Evolutionary conservation across 2,113 vertebrate genomes (phyloP).

Genomic region (Pogonocichla stellata): DNA sequence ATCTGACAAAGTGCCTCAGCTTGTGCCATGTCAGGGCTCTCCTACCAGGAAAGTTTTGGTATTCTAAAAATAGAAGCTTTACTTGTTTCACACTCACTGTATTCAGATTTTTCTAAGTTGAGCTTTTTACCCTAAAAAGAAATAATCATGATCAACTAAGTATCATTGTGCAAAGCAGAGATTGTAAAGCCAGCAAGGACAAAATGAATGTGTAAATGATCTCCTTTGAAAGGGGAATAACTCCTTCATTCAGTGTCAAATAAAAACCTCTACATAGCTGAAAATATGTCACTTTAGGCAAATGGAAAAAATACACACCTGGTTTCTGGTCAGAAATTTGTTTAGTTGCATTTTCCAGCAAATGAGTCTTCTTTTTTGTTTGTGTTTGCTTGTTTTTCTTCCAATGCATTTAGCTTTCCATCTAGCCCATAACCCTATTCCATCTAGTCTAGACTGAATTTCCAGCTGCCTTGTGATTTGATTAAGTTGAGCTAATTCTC

Average conservation of each 20-base stretch:
- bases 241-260: neutral
- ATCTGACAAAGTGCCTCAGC: neutral
- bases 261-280: neutral
- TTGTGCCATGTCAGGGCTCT: neutral
- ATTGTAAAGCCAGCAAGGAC: neutral
- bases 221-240: neutral
- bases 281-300: neutral
- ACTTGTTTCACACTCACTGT: neutral
- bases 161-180: neutral
- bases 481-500: constrained; percentile 38
- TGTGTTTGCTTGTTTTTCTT: neutral
- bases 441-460: neutral
- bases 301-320: neutral
- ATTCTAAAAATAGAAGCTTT: neutral
- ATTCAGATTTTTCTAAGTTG: neutral
- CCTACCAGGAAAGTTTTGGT: neutral
- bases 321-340: neutral
- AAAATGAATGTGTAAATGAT: neutral
- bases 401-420: neutral
- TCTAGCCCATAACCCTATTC: neutral
- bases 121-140: neutral
- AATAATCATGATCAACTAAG: neutral
- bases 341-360: neutral
- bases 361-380: neutral
- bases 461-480: constrained; percentile 22